phyloP scores from a whole-genome alignment of 1,140 invertebrate genomes.

The Caenorhabditis brenneri region DNA sequence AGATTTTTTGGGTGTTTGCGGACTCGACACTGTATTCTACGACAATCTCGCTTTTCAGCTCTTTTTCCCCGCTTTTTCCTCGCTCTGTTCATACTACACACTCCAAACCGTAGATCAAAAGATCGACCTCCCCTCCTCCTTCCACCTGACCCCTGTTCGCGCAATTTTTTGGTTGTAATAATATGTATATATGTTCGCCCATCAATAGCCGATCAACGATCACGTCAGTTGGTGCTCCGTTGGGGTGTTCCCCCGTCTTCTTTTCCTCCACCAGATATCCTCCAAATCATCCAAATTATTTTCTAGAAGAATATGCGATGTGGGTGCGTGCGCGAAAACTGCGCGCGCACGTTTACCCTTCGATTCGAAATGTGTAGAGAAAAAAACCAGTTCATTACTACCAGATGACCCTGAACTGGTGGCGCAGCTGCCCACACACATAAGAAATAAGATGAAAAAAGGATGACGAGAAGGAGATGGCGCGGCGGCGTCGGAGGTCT shows the following conservation, averaged over 20 bases:
- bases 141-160: background rate
- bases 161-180: background rate
- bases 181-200: background rate
- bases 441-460: background rate
- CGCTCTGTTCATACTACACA: background rate
- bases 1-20: too few species aligned
- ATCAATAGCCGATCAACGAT: slow-evolving; percentile 21
- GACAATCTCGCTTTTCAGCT: too few species aligned
- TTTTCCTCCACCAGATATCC: background rate
- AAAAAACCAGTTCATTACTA: slow-evolving; percentile 30
- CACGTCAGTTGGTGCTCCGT: background rate
- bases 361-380: too few species aligned
- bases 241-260: background rate
- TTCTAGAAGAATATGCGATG: background rate
- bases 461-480: background rate
- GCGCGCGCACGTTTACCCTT: background rate
- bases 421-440: slow-evolving; percentile 15
- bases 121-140: too few species aligned
- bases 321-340: slow-evolving; percentile 4
- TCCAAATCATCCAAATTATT: background rate
- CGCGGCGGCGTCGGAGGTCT: background rate
- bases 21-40: too few species aligned
- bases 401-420: slow-evolving; percentile 24
- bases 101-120: background rate
- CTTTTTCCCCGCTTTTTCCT: background rate